These are phyloP conservation scores for Holcopasites calliopsidis DNA, from an alignment of 1,140 invertebrate genomes.

Conservation along the genomic window DNA sequence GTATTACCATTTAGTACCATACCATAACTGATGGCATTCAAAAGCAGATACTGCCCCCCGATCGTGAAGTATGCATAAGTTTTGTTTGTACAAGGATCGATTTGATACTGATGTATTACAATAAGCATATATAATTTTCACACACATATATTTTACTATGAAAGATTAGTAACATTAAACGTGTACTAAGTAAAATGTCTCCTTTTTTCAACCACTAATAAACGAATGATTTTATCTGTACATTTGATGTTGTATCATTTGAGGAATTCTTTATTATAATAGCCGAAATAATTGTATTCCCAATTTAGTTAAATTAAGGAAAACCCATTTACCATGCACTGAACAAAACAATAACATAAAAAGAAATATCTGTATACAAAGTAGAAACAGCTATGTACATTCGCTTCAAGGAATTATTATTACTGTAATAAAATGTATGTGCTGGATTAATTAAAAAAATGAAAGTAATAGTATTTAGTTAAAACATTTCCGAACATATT, in stretches of 20 bases:
- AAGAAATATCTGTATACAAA: too few relatives aligned
- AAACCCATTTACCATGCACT: too few relatives aligned
- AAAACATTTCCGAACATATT: conserved; percentile 7
- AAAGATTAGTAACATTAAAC: conserved; percentile 25
- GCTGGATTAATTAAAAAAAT: background rate
- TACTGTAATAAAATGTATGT: background rate
- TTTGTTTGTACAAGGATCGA: conserved; percentile 18
- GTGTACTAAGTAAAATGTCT: conserved; percentile 10
- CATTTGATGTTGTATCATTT: background rate
- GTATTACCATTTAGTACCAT: background rate
- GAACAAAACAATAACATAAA: too few relatives aligned
- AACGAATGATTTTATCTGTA: background rate
- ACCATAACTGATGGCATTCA: conserved; percentile 6
- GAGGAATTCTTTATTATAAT: background rate
- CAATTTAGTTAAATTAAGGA: background rate
- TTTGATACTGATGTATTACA: conserved; percentile 21
- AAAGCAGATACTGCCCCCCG: conserved; percentile 19
- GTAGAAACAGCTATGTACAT: too few relatives aligned
- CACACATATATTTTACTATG: conserved; percentile 41
- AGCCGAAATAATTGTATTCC: background rate
- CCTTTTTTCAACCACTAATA: background rate
- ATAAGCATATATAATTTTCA: conserved; percentile 7
- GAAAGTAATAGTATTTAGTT: conserved; percentile 7
- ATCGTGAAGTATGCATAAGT: conserved; percentile 4
- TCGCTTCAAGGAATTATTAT: too few relatives aligned